Evolutionary conservation across 2,888 invertebrate species (phyloP).

Genomic region (Pachymerium ferrugineum): DNA sequence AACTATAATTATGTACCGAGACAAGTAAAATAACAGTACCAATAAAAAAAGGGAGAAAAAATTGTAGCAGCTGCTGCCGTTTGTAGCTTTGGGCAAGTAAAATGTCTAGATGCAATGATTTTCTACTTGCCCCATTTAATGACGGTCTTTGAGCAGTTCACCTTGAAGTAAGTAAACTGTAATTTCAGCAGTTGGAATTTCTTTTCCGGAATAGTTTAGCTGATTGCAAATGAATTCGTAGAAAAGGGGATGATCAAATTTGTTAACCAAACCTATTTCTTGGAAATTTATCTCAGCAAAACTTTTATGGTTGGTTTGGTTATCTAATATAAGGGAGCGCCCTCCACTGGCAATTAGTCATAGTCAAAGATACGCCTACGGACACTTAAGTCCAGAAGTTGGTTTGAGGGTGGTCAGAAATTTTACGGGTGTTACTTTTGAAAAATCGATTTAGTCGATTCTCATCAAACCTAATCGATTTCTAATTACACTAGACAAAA

Average conservation of each 20-base stretch:
- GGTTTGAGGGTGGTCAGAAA: no score
- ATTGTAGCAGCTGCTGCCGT: neutral
- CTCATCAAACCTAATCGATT: no score
- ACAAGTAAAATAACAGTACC: neutral
- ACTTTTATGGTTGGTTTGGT: neutral
- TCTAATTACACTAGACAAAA: no score
- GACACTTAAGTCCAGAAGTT: no score
- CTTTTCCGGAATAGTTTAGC: neutral
- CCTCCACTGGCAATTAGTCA: no score
- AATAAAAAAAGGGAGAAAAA: neutral
- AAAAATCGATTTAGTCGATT: no score
- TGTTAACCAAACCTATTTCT: no score
- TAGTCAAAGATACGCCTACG: no score
- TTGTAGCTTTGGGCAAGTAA: neutral
- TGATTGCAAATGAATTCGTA: neutral
- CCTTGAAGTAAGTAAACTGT: conserved; percentile 18
- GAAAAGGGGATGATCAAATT: no score
- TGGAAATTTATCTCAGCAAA: no score
- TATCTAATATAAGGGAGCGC: neutral
- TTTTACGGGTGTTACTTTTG: no score
- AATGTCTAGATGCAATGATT: neutral
- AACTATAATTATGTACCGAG: neutral
- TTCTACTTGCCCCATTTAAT: conserved; percentile 6
- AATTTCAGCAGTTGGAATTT: neutral
- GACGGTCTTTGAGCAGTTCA: conserved; percentile 10